A percentile compares a stretch with the other conserved stretches of the same genome.
These are phyloP conservation scores for Anorthoa munda DNA, from an alignment of 2,888 invertebrate genomes.

Conservation along the genomic window DNA sequence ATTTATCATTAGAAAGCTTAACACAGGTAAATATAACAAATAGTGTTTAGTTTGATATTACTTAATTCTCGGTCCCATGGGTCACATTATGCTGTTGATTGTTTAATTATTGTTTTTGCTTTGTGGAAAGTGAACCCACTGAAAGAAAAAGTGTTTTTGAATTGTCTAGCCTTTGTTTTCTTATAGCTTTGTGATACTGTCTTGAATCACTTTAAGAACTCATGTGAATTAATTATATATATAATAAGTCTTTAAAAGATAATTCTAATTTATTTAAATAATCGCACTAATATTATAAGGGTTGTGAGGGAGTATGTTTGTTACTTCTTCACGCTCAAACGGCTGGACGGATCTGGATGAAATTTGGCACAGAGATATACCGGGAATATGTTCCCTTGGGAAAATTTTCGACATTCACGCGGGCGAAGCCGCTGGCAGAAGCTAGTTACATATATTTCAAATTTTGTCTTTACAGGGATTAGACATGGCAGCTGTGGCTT, in stretches of 20 bases:
- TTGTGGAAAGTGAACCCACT: background rate
- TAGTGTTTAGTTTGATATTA: constrained; percentile 8
- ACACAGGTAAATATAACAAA: constrained; percentile 81
- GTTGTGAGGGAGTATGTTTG: too few relatives aligned
- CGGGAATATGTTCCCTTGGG: too few relatives aligned
- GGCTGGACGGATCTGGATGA: too few relatives aligned
- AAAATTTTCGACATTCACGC: too few relatives aligned
- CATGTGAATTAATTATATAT: background rate
- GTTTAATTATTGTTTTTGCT: background rate
- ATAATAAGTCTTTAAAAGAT: background rate
- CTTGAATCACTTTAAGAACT: background rate
- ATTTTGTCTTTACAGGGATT: constrained; percentile 78
- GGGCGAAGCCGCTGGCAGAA: too few relatives aligned
- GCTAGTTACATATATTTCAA: constrained; percentile 11
- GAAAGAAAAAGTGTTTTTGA: background rate
- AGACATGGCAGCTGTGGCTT: constrained; percentile 80
- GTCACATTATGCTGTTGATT: background rate
- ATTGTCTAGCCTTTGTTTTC: background rate
- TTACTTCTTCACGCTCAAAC: too few relatives aligned
- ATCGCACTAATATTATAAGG: too few relatives aligned
- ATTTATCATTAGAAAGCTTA: constrained; percentile 87
- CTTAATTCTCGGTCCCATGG: background rate
- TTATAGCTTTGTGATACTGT: background rate
- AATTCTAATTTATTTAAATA: background rate
- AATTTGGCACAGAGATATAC: too few relatives aligned